A percentile compares a stretch with the other conserved stretches of the same genome.
Evolutionary conservation across 2,888 invertebrate genomes (phyloP).

Genomic region (Metellina segmentata): DNA sequence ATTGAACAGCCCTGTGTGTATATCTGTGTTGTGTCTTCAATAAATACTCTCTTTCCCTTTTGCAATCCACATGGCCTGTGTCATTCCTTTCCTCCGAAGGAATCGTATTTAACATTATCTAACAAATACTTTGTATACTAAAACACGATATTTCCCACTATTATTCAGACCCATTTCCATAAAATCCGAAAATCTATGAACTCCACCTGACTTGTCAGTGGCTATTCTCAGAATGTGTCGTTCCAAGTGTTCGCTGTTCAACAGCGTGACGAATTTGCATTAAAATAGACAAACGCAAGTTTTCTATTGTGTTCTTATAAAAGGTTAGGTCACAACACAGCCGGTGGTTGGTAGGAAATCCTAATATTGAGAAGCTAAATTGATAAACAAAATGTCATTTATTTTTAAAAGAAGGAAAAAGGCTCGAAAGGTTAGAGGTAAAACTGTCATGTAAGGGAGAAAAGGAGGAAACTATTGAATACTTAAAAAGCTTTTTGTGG

Average conservation of each 20-base stretch:
- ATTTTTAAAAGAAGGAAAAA: constrained; percentile 46
- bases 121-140: no score
- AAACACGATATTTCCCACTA: neutral
- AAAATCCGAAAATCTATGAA: neutral
- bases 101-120: no score
- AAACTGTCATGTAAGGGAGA: neutral
- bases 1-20: no score
- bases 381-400: constrained; percentile 15
- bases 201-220: neutral
- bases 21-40: no score
- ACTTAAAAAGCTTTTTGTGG: constrained; percentile 23
- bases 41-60: no score
- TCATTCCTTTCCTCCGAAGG: no score
- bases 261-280: constrained; percentile 2
- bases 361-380: neutral
- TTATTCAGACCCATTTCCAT: neutral
- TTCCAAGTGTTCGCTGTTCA: neutral
- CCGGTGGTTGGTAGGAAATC: neutral
- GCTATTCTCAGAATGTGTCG: neutral
- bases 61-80: no score
- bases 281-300: constrained; percentile 4
- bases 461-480: constrained; percentile 38
- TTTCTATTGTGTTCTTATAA: neutral
- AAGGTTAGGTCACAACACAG: constrained; percentile 42
- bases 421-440: constrained; percentile 18